A percentile compares a stretch with the other conserved stretches of the same genome.
phyloP scores from a whole-genome alignment of 2,888 invertebrate species.

The Amphipyra berbera region DNA sequence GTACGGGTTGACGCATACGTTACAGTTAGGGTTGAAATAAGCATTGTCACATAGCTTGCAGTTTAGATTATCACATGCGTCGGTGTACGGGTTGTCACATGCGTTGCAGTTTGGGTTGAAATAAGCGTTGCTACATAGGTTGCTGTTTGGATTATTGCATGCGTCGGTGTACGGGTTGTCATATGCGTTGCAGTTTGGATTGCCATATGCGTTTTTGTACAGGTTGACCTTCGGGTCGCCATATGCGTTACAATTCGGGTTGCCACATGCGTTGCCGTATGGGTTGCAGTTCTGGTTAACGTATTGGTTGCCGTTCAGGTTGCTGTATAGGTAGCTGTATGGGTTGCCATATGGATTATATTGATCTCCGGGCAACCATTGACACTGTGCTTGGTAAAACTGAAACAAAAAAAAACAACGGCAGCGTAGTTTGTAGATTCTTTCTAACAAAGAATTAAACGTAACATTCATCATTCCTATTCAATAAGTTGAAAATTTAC shows the following conservation, averaged over 20 bases:
- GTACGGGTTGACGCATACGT: neutral
- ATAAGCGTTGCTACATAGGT: neutral
- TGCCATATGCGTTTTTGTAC: too few species aligned
- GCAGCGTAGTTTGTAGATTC: too few species aligned
- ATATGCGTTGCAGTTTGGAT: neutral
- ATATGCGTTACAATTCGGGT: neutral
- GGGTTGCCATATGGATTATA: constrained; percentile 4
- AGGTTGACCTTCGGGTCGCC: neutral
- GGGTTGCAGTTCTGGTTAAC: neutral
- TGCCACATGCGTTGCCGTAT: neutral
- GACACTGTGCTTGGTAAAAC: constrained; percentile 23
- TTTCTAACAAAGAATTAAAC: too few species aligned
- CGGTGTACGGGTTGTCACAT: constrained; percentile 3
- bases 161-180: neutral
- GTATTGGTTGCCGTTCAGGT: neutral
- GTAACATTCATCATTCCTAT: neutral
- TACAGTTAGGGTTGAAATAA: neutral
- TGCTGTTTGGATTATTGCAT: neutral
- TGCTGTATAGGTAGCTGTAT: too few species aligned
- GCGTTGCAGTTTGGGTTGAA: neutral
- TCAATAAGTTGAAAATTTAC: too few species aligned
- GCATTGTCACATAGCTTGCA: neutral
- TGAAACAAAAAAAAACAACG: constrained; percentile 20
- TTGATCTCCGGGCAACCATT: constrained; percentile 7
- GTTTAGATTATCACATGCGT: too few species aligned